Evolutionary conservation across 92 coral and sea anemone species (phyloP).

Genomic region (Actinostola sp.): DNA sequence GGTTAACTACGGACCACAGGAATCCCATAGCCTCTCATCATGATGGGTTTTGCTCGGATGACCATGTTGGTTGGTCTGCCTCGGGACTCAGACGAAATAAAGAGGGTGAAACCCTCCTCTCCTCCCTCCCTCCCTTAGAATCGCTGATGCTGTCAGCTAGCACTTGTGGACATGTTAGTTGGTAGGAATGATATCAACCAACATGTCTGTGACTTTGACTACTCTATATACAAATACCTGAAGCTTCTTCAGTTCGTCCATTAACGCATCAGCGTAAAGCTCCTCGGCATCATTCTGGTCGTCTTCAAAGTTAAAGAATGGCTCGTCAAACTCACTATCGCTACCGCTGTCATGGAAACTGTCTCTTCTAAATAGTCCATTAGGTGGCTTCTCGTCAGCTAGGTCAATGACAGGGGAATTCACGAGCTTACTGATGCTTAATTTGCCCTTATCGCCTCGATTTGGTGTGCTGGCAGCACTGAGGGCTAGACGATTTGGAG

Average conservation of each 20-base stretch:
- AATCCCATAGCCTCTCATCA: too few relatives aligned
- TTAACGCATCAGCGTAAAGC: conserved; percentile 79
- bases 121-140: too few relatives aligned
- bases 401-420: conserved; percentile 68
- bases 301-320: conserved; percentile 85
- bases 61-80: too few relatives aligned
- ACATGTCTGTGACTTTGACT: neutral
- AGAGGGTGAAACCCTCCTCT: too few relatives aligned
- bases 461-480: conserved; percentile 87
- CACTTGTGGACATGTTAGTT: too few relatives aligned
- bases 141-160: too few relatives aligned
- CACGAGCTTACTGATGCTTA: conserved; percentile 38
- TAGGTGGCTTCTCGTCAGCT: conserved; percentile 84
- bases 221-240: conserved; percentile 55
- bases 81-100: too few relatives aligned
- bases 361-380: conserved; percentile 84
- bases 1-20: too few relatives aligned
- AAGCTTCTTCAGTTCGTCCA: conserved; percentile 90
- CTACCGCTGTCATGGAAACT: conserved; percentile 87
- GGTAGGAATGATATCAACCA: neutral
- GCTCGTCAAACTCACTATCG: conserved; percentile 92
- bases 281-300: conserved; percentile 91
- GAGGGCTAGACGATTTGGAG: conserved; percentile 58
- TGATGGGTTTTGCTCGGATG: too few relatives aligned
- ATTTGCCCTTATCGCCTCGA: conserved; percentile 47